Evolutionary conservation across 2,113 vertebrate species (phyloP).

Genomic region (Thoracochromis brauschi): DNA sequence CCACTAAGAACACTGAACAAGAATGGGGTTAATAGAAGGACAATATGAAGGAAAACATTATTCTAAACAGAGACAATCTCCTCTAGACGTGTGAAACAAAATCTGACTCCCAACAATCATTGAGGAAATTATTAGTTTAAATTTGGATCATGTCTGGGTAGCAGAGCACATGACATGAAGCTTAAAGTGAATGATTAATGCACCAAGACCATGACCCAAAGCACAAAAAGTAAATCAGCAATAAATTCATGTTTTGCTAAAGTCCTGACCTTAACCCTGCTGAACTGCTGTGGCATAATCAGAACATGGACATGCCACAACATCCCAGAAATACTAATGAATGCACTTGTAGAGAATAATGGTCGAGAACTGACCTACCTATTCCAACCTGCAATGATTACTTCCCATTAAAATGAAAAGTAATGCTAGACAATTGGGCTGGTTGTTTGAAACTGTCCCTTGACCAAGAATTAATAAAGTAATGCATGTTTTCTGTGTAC

Average conservation of each 20-base stretch:
- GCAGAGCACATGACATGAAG: background rate
- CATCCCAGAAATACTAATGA: background rate
- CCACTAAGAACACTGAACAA: background rate
- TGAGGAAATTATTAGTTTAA: background rate
- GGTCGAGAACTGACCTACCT: background rate
- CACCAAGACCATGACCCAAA: background rate
- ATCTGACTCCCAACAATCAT: background rate
- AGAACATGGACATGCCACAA: background rate
- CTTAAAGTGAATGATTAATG: background rate
- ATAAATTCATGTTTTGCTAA: background rate
- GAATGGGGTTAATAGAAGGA: background rate
- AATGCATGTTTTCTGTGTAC: background rate
- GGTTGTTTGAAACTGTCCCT: background rate
- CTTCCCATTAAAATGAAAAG: background rate
- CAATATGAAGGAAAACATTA: background rate
- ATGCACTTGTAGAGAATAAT: background rate
- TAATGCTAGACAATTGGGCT: background rate
- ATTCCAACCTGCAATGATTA: background rate
- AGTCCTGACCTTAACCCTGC: background rate
- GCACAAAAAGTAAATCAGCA: background rate
- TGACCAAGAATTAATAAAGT: background rate
- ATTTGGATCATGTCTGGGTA: background rate
- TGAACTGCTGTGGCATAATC: background rate
- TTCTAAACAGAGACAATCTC: background rate
- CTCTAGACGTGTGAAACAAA: background rate